Conservation (phyloP, 2,888 invertebrate genomes). For the Drosophila ustulata region DNA sequence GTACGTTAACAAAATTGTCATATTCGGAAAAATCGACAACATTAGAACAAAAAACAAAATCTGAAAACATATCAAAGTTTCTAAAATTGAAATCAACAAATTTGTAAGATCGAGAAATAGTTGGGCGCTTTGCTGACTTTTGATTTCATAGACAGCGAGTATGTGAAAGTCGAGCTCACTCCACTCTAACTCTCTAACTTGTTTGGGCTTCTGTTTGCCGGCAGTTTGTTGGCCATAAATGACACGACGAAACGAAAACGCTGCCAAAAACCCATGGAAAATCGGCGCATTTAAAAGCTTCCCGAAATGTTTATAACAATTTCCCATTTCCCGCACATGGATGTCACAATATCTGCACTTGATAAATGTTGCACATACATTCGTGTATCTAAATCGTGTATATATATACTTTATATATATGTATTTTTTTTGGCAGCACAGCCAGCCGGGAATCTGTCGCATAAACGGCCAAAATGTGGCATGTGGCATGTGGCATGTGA, state of each 20-base stretch:
- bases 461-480: constrained; percentile 11
- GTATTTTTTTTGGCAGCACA: constrained; percentile 17
- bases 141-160: too few relatives aligned
- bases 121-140: too few relatives aligned
- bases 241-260: constrained; percentile 23
- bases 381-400: neutral
- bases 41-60: too few relatives aligned
- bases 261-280: constrained; percentile 18
- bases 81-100: too few relatives aligned
- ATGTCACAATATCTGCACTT: constrained; percentile 13
- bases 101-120: too few relatives aligned
- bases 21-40: too few relatives aligned
- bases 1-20: too few relatives aligned
- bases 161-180: neutral
- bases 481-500: constrained; percentile 1
- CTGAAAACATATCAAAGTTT: too few relatives aligned
- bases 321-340: constrained; percentile 45
- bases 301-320: constrained; percentile 57
- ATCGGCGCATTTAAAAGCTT: constrained; percentile 33
- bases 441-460: constrained; percentile 32
- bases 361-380: constrained; percentile 3
- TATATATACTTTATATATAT: constrained; percentile 8
- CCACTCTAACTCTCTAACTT: neutral
- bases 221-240: constrained; percentile 9
- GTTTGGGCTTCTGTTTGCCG: constrained; percentile 4